Base-by-base conservation (phyloP, 2,888 invertebrate genomes). In the Apeira syringaria region DNA sequence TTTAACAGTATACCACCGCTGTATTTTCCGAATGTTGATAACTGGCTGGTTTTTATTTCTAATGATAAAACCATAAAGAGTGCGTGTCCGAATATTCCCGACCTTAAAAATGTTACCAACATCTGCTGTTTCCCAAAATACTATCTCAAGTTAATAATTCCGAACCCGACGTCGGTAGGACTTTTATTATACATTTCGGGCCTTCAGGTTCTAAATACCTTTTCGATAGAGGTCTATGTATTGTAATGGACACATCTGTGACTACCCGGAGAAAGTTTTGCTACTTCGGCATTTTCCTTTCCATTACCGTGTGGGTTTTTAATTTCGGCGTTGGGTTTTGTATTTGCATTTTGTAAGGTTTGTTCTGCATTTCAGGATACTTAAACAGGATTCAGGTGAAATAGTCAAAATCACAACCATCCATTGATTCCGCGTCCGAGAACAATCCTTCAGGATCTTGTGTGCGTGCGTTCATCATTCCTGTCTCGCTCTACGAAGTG, bases 301-400 rank as follows among this genome's bases (percentile, higher is more conserved):
- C 29, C 10, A 26, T 42, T 37, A 32, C 43, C 36, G 31, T 22
- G 24, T 37, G 26, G 22, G 26, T 25, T 29, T 44, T 31, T 44
- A 28, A 44, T 55, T 61, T 62, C 53, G 55, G 57, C 59, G 56
- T 51, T 53, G 43, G 50, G 53, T 56, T 53, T 50, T 55, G 5
- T 13, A 27, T 42, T 22, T 22, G 11, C 13, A 11, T 29, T 35
- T 36, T 9, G 12, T 7, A 10, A 11, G 5, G n/a, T n/a, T 18
- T 7, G 10, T 31, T 17, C 5, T 1, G 1, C n/a, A 22, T 17
- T 17, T 17, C 17, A 2, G 17, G 6, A 17, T 6, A 2, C n/a
- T n/a, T n/a, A n/a, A n/a, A n/a, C n/a, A n/a, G n/a, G n/a, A n/a
- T n/a, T n/a, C n/a, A n/a, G n/a, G n/a, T n/a, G n/a, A n/a, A n/a